phyloP scores from a whole-genome alignment of 37 sponge, comb jelly and placozoan genomes.

The Cliona cf. orientalis region DNA sequence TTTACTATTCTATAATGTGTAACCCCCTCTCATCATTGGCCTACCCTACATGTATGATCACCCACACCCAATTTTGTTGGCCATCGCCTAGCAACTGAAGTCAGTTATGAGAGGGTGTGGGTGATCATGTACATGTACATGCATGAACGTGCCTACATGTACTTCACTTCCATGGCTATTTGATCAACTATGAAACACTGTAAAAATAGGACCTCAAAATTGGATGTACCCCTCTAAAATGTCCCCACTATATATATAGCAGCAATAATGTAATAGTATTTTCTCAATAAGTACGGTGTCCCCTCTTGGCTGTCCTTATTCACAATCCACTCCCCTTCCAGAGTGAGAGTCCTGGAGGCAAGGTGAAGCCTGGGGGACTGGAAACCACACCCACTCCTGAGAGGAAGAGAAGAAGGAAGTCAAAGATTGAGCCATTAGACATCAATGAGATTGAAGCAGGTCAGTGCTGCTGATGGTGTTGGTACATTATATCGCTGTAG shows the following conservation, averaged over 20 bases:
- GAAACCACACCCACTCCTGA: slow-evolving; percentile 4
- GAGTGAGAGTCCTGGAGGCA: slow-evolving; percentile 1
- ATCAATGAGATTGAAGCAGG: slow-evolving; percentile 38
- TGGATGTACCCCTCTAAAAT: not conserved
- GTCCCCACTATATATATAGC: not conserved
- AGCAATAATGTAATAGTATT: not conserved
- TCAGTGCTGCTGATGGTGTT: not conserved
- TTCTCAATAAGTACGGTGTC: not conserved
- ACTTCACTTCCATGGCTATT: too few relatives aligned
- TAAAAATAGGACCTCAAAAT: not conserved
- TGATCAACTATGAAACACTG: not conserved
- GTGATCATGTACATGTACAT: too few relatives aligned
- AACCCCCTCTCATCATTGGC: too few relatives aligned
- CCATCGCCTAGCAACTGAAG: too few relatives aligned
- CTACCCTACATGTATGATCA: too few relatives aligned
- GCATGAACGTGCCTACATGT: too few relatives aligned
- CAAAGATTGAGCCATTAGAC: slow-evolving; percentile 18
- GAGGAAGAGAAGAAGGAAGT: slow-evolving; percentile 37
- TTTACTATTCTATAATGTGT: too few relatives aligned
- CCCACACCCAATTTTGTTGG: too few relatives aligned
- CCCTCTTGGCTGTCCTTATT: not conserved
- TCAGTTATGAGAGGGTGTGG: too few relatives aligned
- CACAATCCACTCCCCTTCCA: not conserved
- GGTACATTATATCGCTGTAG: not conserved
- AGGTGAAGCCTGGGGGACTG: not conserved